Conservation (phyloP, 2,797 vertebrate species). For the Denticeps clupeoides region DNA sequence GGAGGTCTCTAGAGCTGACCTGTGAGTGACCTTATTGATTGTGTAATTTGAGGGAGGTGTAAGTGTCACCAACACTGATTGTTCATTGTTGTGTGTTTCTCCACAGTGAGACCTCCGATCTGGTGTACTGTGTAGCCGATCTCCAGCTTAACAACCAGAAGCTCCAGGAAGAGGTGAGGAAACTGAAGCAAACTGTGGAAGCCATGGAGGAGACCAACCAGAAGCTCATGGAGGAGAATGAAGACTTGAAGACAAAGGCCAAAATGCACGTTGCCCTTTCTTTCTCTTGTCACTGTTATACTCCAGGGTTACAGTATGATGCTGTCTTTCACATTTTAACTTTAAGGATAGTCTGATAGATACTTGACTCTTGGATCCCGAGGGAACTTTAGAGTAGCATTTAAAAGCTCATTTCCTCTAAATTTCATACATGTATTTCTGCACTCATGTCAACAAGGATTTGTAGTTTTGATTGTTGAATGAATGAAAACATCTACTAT, state of each 20-base stretch:
- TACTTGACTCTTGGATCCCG: too few relatives aligned
- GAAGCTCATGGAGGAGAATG: conserved; percentile 67
- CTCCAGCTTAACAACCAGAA: conserved; percentile 79
- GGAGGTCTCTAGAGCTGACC: conserved; percentile 65
- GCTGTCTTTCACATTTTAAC: background rate
- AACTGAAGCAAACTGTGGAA: conserved; percentile 68
- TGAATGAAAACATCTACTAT: too few relatives aligned
- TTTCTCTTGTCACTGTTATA: background rate
- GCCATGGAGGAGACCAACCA: conserved; percentile 71
- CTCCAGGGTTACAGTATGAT: too few relatives aligned
- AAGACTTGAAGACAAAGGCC: conserved; percentile 55
- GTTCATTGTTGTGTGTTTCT: conserved; percentile 14
- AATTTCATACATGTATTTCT: too few relatives aligned
- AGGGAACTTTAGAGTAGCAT: too few relatives aligned
- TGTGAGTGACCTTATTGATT: conserved; percentile 55
- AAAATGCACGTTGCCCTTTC: conserved; percentile 51
- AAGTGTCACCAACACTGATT: background rate
- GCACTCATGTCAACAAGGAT: too few relatives aligned
- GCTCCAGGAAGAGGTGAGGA: conserved; percentile 71
- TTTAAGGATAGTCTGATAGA: too few relatives aligned
- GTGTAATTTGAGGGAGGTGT: background rate
- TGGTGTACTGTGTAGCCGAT: conserved; percentile 72
- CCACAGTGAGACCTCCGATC: conserved; percentile 73
- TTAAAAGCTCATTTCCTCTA: too few relatives aligned
- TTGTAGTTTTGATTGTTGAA: too few relatives aligned